phyloP scores from a whole-genome alignment of 2,888 invertebrate genomes.

The Asteroscopus sphinx region DNA sequence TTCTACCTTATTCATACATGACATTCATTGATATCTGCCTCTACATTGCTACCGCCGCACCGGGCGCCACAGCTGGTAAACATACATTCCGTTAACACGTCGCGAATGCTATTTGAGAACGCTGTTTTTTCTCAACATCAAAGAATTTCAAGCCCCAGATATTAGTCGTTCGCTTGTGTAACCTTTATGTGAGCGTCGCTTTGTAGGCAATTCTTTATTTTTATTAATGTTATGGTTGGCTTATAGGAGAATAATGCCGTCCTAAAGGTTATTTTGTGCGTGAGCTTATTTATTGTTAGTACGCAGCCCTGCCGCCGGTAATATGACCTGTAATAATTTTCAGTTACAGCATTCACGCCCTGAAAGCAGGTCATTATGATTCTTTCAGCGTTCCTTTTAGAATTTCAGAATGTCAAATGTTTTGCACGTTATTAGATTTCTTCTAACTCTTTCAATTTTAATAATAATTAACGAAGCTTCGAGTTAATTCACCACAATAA shows the following conservation, averaged over 20 bases:
- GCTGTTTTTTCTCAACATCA: slow-evolving; percentile 7
- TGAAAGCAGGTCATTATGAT: slow-evolving; percentile 7
- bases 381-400: not conserved
- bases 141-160: not conserved
- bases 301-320: slow-evolving; percentile 7
- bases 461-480: too few relatives aligned
- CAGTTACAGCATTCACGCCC: slow-evolving; percentile 2
- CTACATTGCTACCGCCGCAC: not conserved
- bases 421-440: not conserved
- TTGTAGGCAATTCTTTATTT: slow-evolving; percentile 10
- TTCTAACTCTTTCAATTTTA: too few relatives aligned
- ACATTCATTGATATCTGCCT: not conserved
- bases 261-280: slow-evolving; percentile 16
- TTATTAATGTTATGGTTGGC: slow-evolving; percentile 12
- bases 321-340: slow-evolving; percentile 15
- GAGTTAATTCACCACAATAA: too few relatives aligned
- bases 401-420: not conserved
- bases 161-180: not conserved
- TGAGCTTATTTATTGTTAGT: slow-evolving; percentile 19
- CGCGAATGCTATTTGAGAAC: not conserved
- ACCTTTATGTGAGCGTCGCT: slow-evolving; percentile 1
- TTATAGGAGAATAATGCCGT: slow-evolving; percentile 7
- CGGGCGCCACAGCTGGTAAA: not conserved
- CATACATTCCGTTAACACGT: slow-evolving; percentile 3
- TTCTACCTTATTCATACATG: not conserved